A percentile compares a stretch with the other conserved stretches of the same genome.
Conservation (phyloP, 2,113 vertebrate genomes). For the Ictalurus furcatus region DNA sequence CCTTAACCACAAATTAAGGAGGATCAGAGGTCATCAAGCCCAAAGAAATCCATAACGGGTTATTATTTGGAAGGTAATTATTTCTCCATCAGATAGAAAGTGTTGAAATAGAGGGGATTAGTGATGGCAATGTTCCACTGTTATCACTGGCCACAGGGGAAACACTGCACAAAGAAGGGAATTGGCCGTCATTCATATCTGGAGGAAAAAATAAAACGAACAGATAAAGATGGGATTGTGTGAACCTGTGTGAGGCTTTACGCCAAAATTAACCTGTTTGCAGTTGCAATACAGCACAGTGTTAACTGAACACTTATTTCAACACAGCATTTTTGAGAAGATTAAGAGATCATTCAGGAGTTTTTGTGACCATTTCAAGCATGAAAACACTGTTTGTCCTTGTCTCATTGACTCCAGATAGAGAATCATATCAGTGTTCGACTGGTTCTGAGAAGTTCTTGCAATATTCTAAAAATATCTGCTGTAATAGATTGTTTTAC, state of each 20-base stretch:
- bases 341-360: neutral
- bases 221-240: neutral
- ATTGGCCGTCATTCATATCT: conserved; percentile 28
- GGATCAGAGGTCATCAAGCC: conserved; percentile 37
- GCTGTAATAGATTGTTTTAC: neutral
- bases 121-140: conserved; percentile 24
- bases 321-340: neutral
- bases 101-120: conserved; percentile 40
- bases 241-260: conserved; percentile 4
- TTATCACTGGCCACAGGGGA: conserved; percentile 46
- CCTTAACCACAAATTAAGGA: conserved; percentile 45
- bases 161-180: conserved; percentile 35
- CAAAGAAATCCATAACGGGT: conserved; percentile 51
- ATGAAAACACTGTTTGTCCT: neutral
- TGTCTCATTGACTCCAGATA: neutral
- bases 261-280: conserved; percentile 10
- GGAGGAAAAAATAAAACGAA: conserved; percentile 25
- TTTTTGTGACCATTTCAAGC: neutral
- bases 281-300: neutral
- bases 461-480: neutral
- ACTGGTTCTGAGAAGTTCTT: neutral
- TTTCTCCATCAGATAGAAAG: conserved; percentile 48
- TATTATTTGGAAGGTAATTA: conserved; percentile 56
- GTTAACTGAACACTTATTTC: neutral
- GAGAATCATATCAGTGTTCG: neutral